Base-by-base conservation (phyloP, 2,797 vertebrate genomes). In the Manis javanica region DNA sequence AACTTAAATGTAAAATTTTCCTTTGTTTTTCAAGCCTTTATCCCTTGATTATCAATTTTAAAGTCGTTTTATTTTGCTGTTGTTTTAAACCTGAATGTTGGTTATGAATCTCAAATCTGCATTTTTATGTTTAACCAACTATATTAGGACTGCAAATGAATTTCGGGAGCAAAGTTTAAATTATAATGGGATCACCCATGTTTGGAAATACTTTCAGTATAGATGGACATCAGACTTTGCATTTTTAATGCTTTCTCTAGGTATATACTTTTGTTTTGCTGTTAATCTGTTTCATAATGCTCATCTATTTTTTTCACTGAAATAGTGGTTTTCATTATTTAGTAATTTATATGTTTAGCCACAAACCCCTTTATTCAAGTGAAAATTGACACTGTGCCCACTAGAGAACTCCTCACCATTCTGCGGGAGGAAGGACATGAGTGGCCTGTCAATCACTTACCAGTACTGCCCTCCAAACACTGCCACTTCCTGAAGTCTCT, bases 201-300 rank as follows among this genome's bases (percentile, higher is more conserved):
- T 90, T 95, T 66, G 16, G 34, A 95, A 95, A 75, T 75, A 69
- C 24, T 88, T 94, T 83, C 19, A 46, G 31, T 68, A 71, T 96
- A 39, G 39, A 26, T 42, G 49, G 15, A 61, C 88, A 64, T 39
- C n/a, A 89, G 29, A 49, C 29, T 95, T 93, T 39, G 24, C 15
- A 74, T 86, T 68, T 92, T 66, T 66, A 86, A 72, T 11, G 24
- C 39, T 79, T 94, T 92, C 51, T 85, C 3, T 88, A 81, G 68
- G 55, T 79, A 23, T 95, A 53, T 42, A 46, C 11, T 42, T 79
- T 61, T 72, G 23, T 85, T 93, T 75, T 29, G 34, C 64, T 87
- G 16, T 68, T 90, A 61, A 86, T 64, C 34, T 90, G 14, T 83
- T 91, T 93, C 78, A 79, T 77, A 87, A 95, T 4, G 51, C 94